phyloP scores from a whole-genome alignment of 2,888 invertebrate species.

The Andrena fulva region DNA sequence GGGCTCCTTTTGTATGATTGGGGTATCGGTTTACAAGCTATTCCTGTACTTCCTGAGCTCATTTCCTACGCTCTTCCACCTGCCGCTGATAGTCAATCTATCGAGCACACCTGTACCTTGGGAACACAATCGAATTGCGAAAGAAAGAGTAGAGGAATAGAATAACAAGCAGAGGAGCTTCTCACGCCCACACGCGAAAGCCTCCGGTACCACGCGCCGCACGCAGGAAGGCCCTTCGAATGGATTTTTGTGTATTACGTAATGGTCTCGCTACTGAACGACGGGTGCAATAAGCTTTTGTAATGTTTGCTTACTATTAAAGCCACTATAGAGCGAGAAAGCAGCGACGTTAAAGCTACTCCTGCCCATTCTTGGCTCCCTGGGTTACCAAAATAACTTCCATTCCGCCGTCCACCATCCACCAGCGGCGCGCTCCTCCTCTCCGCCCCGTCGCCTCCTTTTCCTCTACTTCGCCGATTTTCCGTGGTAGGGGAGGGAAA shows the following conservation, averaged over 20 bases:
- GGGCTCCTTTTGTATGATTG: too few relatives aligned
- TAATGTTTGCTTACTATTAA: conserved; percentile 59
- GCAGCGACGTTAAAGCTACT: conserved; percentile 79
- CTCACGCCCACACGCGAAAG: too few relatives aligned
- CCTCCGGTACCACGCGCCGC: not conserved
- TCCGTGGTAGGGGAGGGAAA: conserved; percentile 60
- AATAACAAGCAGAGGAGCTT: too few relatives aligned
- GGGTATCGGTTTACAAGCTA: too few relatives aligned
- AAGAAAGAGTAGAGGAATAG: too few relatives aligned
- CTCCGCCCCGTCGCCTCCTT: conserved; percentile 57
- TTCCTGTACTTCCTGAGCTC: too few relatives aligned
- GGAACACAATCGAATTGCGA: too few relatives aligned
- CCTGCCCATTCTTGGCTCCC: conserved; percentile 85
- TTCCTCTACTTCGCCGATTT: conserved; percentile 54
- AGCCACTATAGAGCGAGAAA: conserved; percentile 72
- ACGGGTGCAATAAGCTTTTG: conserved; percentile 36
- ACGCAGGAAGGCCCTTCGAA: not conserved
- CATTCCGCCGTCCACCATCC: conserved; percentile 74
- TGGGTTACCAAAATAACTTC: conserved; percentile 84
- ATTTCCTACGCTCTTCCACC: too few relatives aligned
- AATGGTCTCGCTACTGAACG: conserved; percentile 1
- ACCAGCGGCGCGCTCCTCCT: conserved; percentile 62
- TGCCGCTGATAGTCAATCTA: too few relatives aligned
- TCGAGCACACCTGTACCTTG: too few relatives aligned
- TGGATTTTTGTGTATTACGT: not conserved